Evolutionary conservation across 2,797 vertebrate genomes (phyloP).

Genomic region (Malurus splendens): DNA sequence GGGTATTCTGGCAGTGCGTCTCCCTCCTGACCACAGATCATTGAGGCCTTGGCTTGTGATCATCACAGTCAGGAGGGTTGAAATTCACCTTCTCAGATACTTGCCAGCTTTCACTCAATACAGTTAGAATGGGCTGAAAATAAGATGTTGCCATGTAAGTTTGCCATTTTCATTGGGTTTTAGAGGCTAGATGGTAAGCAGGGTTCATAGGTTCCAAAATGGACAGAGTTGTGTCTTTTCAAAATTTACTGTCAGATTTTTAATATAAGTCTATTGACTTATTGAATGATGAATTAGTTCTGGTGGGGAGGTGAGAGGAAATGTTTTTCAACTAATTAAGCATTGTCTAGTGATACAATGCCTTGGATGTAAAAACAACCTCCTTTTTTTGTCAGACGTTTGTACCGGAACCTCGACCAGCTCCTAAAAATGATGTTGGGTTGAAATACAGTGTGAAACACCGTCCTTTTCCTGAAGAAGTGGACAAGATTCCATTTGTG

Average conservation of each 20-base stretch:
- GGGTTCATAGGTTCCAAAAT: neutral
- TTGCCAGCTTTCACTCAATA: neutral
- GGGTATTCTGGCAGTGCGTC: neutral
- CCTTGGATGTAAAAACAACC: neutral
- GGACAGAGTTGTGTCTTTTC: neutral
- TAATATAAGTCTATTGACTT: neutral
- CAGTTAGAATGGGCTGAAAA: neutral
- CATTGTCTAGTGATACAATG: neutral
- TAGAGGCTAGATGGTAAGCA: neutral
- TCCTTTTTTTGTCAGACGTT: conserved; percentile 75
- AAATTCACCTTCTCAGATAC: neutral
- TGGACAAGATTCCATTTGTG: conserved; percentile 90
- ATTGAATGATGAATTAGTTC: neutral
- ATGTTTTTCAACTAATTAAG: neutral
- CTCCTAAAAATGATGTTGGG: conserved; percentile 80
- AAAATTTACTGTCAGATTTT: neutral
- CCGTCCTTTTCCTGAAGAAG: conserved; percentile 92
- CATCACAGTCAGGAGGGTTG: neutral
- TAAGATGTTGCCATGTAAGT: neutral
- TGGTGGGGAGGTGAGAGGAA: neutral
- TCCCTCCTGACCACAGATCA: neutral
- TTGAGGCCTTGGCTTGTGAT: neutral
- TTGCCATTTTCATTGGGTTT: neutral
- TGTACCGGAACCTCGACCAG: conserved; percentile 75
- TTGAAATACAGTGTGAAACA: conserved; percentile 81